Evolutionary conservation across 2,797 vertebrate genomes (phyloP), one percentile per base, ranked within the genome.

Genomic region (Cercopithecus petaurista): DNA sequence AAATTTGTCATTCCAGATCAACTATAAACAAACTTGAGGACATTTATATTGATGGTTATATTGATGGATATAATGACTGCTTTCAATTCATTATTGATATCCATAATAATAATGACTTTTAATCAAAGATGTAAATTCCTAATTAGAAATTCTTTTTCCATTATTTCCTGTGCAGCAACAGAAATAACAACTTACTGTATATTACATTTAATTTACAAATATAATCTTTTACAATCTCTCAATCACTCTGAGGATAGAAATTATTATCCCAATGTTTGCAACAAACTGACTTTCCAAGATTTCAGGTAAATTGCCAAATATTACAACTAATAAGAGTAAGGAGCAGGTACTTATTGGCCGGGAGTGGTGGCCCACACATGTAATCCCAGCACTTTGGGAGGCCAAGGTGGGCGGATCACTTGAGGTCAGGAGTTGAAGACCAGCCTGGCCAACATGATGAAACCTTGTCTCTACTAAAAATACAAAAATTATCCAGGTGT

Each of bases 21-120:
- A 79, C 1, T 88, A 76, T 28, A 76, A 79, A 55, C 19, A 72
- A 9, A 79, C 1, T 10, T 61, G 50, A 76, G 50, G 36, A 80
- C 26, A 59, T 77, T 85, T 72, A 55, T 93, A 70, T 72, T 86
- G 15, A 88, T 11, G 4, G 41, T 84, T 5, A 41, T 57, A 52
- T 3, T 52, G 28, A 72, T n/a, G 21, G 30, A 95, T 2, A 12
- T 50, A 55, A 90, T 67, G 33, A 50, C 22, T 85, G 28, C 10
- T 96, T 90, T 93, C 24, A 85, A 48, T 80, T 93, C n/a, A 85
- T 5, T 80, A 30, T 52, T 67, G 30, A 89, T 55, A 81, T 73
- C 15, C 17, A 41, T 10, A 73, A 30, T 59, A 85, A 80, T 41
- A 79, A 87, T 83, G 30, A 70, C 41, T 93, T 90, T 22, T 52